Evolutionary conservation across 2,113 vertebrate genomes (phyloP).

Genomic region (Oreochromis aureus): DNA sequence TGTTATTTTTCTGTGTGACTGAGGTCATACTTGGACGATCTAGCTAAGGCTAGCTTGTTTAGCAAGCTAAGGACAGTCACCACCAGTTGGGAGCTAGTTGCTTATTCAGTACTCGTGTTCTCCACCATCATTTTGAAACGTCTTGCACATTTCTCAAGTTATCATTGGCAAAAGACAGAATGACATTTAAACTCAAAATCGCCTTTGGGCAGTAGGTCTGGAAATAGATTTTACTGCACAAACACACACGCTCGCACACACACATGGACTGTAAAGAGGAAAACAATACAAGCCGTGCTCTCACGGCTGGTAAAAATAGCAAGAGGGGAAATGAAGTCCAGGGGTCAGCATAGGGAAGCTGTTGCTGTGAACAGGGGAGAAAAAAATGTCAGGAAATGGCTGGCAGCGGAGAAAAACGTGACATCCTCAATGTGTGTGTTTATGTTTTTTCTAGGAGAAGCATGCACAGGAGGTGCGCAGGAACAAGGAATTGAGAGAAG

Average conservation of each 20-base stretch:
- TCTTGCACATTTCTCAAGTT: not conserved
- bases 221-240: not conserved
- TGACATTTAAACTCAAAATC: not conserved
- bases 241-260: not conserved
- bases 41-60: not conserved
- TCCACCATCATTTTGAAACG: not conserved
- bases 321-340: not conserved
- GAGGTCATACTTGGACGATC: not conserved
- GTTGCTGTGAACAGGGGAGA: not conserved
- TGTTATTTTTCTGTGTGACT: not conserved
- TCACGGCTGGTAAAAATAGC: not conserved
- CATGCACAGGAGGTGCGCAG: constrained; percentile 90
- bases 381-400: not conserved
- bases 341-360: not conserved
- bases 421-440: not conserved
- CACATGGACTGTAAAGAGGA: not conserved
- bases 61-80: not conserved
- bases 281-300: not conserved
- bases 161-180: not conserved
- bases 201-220: not conserved
- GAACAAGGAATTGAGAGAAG: constrained; percentile 94
- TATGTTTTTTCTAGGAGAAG: constrained; percentile 76
- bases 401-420: not conserved
- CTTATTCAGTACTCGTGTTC: not conserved
- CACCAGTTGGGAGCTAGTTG: not conserved